Evolutionary conservation across 2,888 invertebrate genomes (phyloP).

Genomic region (Electrophaes corylata): DNA sequence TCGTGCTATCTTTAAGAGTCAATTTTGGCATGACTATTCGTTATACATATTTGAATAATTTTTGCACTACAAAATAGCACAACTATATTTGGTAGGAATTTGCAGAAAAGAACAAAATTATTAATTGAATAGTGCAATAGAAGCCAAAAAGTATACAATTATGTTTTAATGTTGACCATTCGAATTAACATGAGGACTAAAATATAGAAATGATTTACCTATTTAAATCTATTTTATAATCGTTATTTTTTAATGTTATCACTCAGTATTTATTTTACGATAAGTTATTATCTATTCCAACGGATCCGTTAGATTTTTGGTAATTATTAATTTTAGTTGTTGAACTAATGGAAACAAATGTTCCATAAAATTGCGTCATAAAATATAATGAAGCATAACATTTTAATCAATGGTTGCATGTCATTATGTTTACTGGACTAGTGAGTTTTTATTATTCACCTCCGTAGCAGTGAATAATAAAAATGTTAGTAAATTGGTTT

Average conservation of each 20-base stretch:
- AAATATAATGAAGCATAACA: too few species aligned
- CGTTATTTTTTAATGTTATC: too few species aligned
- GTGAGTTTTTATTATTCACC: too few species aligned
- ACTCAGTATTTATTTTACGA: slow-evolving; percentile 14
- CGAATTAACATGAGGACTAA: neutral
- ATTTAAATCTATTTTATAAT: slow-evolving; percentile 1
- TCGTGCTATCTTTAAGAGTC: neutral
- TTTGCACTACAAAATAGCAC: neutral
- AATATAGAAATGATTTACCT: neutral
- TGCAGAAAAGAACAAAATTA: neutral
- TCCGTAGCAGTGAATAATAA: too few species aligned
- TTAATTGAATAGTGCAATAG: slow-evolving; percentile 26
- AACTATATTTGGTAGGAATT: neutral
- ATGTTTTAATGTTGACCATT: slow-evolving; percentile 3
- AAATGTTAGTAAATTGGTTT: too few species aligned
- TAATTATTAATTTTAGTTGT: neutral
- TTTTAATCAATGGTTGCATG: too few species aligned
- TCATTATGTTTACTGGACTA: too few species aligned
- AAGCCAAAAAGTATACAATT: slow-evolving; percentile 23
- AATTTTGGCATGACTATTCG: neutral
- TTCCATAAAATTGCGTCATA: too few species aligned
- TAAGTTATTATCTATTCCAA: neutral
- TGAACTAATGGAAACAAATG: too few species aligned
- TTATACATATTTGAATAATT: neutral
- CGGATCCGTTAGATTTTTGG: neutral